Percentiles rank a stretch among this genome's conserved stretches.
These are phyloP conservation scores for Podotricha telesiphe DNA, from an alignment of 2,888 invertebrate genomes.

Conservation along the genomic window DNA sequence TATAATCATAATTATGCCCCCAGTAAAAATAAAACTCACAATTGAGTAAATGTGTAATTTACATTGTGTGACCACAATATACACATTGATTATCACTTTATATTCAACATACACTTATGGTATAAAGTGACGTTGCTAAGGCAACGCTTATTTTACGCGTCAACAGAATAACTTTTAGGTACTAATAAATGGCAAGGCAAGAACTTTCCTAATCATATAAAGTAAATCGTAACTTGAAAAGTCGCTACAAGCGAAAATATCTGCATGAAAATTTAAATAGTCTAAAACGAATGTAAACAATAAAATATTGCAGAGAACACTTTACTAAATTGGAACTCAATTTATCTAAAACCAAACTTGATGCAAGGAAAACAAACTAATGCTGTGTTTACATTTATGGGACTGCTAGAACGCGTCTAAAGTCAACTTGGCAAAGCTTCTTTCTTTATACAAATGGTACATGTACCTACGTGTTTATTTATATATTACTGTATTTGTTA, in stretches of 20 bases:
- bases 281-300: constrained; percentile 25
- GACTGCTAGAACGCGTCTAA: constrained; percentile 11
- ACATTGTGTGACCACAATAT: too few species aligned
- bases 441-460: constrained; percentile 11
- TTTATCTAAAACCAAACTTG: constrained; percentile 38
- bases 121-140: too few species aligned
- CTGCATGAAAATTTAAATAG: constrained; percentile 26
- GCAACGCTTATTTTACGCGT: too few species aligned
- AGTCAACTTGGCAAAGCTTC: neutral
- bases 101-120: too few species aligned
- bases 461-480: neutral
- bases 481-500: neutral
- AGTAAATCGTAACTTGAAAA: constrained; percentile 7
- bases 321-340: constrained; percentile 37
- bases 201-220: neutral
- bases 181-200: neutral
- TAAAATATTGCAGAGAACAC: constrained; percentile 35
- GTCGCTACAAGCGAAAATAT: constrained; percentile 16
- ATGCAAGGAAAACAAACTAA: constrained; percentile 39
- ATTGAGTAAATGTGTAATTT: too few species aligned
- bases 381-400: constrained; percentile 19
- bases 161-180: too few species aligned
- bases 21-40: too few species aligned
- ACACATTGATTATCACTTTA: too few species aligned
- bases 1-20: too few species aligned